These are phyloP conservation scores for Agrotis clavis DNA, from an alignment of 2,888 invertebrate genomes.

Conservation along the genomic window DNA sequence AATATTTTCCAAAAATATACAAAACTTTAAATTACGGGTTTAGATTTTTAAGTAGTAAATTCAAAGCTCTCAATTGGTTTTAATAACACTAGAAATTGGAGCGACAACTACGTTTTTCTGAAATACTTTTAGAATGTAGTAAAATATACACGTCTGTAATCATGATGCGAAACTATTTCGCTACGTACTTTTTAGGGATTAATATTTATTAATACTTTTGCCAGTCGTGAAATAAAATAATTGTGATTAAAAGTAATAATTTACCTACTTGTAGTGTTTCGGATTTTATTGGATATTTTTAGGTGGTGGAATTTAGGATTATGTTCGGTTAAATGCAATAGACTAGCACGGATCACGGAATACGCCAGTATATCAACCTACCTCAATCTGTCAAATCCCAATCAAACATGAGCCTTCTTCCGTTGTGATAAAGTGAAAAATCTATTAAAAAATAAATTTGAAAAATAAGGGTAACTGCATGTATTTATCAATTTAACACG, in stretches of 20 bases:
- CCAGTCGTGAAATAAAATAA: constrained; percentile 36
- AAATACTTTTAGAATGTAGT: background rate
- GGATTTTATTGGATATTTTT: background rate
- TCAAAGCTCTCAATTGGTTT: background rate
- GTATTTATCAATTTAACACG: no score
- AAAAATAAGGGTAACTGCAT: no score
- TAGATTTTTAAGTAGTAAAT: background rate
- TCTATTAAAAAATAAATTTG: no score
- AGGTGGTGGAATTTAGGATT: background rate
- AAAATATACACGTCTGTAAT: background rate
- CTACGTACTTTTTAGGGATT: background rate
- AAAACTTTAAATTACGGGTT: background rate
- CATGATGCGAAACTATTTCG: background rate
- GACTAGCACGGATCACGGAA: background rate
- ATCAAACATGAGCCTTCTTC: no score
- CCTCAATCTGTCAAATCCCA: no score
- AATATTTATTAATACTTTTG: background rate
- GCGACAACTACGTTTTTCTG: background rate
- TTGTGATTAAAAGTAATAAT: background rate
- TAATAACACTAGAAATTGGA: background rate
- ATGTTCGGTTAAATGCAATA: background rate
- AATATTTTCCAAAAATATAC: background rate
- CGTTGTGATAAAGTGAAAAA: no score
- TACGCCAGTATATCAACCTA: no score
- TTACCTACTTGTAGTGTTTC: no score